Evolutionary conservation across 2,797 vertebrate genomes (phyloP).

Genomic region (Centroberyx gerrardi): DNA sequence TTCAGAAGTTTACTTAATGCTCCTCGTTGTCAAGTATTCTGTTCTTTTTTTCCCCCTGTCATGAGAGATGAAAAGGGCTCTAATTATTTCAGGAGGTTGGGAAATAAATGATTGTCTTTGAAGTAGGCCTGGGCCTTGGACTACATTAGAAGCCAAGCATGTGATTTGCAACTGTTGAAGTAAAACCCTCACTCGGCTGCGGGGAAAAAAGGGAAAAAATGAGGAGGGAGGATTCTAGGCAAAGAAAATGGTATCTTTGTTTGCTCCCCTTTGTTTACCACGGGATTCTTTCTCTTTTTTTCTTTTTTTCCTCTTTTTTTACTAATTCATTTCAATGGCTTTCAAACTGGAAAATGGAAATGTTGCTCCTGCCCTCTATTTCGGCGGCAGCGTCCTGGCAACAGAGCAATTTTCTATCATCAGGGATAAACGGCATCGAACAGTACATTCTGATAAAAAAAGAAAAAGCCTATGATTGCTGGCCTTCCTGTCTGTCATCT

Average conservation of each 20-base stretch:
- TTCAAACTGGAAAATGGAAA: conserved; percentile 99
- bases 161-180: conserved; percentile 83
- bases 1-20: conserved; percentile 60
- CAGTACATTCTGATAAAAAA: conserved; percentile 99
- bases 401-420: conserved; percentile 99
- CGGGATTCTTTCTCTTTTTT: conserved; percentile 86
- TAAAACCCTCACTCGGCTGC: conserved; percentile 73
- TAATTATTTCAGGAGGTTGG: conserved; percentile 78
- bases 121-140: conserved; percentile 78
- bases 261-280: conserved; percentile 96
- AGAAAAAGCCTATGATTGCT: conserved; percentile 92
- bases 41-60: conserved; percentile 31
- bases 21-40: conserved; percentile 53
- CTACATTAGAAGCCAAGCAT: conserved; percentile 80
- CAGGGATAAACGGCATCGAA: conserved; percentile 99
- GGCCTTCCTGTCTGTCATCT: conserved; percentile 99
- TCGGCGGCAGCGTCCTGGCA: conserved; percentile 98
- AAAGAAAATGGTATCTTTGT: conserved; percentile 89
- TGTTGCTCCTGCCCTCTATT: conserved; percentile 99
- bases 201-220: conserved; percentile 70
- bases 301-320: conserved; percentile 79
- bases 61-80: conserved; percentile 72
- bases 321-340: conserved; percentile 99
- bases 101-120: conserved; percentile 81
- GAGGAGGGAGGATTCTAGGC: conserved; percentile 77